Evolutionary conservation across 2,888 invertebrate species (phyloP).

Genomic region (Pinctada fucata): DNA sequence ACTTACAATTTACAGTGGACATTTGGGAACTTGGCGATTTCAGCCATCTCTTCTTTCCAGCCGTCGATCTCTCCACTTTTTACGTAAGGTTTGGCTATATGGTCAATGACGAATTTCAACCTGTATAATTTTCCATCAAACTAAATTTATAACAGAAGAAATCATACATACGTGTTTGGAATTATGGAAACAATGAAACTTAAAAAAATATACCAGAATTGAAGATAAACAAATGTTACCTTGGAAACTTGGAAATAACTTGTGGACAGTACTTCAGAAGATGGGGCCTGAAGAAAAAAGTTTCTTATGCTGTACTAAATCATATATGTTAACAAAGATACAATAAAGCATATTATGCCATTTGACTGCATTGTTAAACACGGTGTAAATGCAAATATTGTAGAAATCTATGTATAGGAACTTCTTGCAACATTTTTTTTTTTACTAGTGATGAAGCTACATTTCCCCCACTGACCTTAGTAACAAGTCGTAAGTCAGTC

Average conservation of each 20-base stretch:
- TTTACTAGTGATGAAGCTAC: too few species aligned
- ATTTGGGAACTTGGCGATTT: conserved; percentile 56
- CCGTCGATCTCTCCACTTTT: conserved; percentile 54
- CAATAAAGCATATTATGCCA: too few species aligned
- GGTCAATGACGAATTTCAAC: conserved; percentile 61
- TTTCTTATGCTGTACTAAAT: too few species aligned
- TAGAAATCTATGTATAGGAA: too few species aligned
- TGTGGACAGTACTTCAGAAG: conserved; percentile 54
- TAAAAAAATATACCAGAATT: too few species aligned
- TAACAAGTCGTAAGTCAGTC: conserved; percentile 57
- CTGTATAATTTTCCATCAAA: conserved; percentile 40
- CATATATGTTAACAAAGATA: too few species aligned
- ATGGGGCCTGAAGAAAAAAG: conserved; percentile 55
- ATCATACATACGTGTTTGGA: too few species aligned
- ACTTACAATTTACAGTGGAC: conserved; percentile 63
- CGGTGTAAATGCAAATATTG: too few species aligned
- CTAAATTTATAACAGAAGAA: not conserved
- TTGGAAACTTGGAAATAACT: conserved; percentile 54
- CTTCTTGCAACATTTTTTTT: too few species aligned
- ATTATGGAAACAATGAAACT: too few species aligned
- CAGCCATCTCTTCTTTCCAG: conserved; percentile 62
- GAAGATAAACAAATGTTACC: conserved; percentile 36
- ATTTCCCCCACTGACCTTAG: conserved; percentile 44
- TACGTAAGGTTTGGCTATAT: conserved; percentile 63
- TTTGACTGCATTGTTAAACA: too few species aligned